Base-by-base conservation (phyloP, 2,797 vertebrate species). In the Hoplostethus atlanticus region DNA sequence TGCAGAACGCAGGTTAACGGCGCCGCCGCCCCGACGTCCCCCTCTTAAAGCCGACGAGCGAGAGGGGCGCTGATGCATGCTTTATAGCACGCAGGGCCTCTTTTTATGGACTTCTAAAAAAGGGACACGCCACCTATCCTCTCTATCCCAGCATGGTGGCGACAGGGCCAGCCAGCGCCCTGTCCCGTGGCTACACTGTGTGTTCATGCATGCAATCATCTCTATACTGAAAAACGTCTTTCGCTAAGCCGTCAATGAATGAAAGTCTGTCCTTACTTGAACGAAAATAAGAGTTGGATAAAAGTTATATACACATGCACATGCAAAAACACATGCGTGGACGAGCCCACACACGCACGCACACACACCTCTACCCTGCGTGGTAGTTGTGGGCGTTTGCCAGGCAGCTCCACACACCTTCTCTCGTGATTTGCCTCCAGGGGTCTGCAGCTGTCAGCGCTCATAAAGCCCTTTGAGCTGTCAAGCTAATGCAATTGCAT, bases 71-170 rank as follows among this genome's bases (percentile, higher is more conserved):
- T 83, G 78, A 88, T 91, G 90, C 90, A 87, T 90, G 80, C 82
- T 73, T 88, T 80, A 90, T 80, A 74, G 53, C 72, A 81, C 4
- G 70, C 51, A 30, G 40, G 57, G 61, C 68, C 67, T 77, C 64
- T 83, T 87, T 88, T 88, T 21, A 91, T 88, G 70, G 46, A 79
- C 5, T 86, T 87, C 84, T 89, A 89, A 89, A 92, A 89, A 62
- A 21, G 62, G 74, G 87, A 81, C 76, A 69, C 70, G 64, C 83
- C 77, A 66, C 64, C 75, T 69, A 50, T 79, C 64, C 64, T 78
- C 71, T 76, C 36, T 53, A 63, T 1, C 64, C 47, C 25, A 11
- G 30, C 47, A 6, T 48, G 64, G 81, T 60, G 78, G 73, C 72
- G 80, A 86, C 87, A 87, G 86, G 63, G 73, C 63, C 66, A 77